Base-by-base conservation (phyloP, 2,888 invertebrate species). In the Hipparchia semele region DNA sequence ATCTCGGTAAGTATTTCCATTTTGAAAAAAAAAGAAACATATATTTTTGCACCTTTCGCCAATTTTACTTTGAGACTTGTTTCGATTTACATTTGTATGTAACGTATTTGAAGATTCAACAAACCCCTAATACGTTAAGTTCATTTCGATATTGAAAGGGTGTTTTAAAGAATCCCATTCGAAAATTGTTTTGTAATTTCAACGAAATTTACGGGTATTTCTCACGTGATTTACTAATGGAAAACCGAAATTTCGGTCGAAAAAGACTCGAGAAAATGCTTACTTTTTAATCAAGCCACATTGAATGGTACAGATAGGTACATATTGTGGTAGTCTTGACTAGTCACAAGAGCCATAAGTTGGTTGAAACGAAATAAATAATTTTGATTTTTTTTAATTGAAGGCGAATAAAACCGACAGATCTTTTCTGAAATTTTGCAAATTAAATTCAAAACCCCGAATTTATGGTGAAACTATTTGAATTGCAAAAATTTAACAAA, bases 1-100 rank as follows among this genome's bases (percentile, higher is more conserved):
- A 79, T 80, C 79, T 77, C 69, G 71, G 79, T 80, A 74, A 82
- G 82, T 80, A 79, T 77, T 78, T 69, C 54, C 58, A 58, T 58
- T 58, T 58, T 23, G 13, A 61, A 54, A 71, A 73, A 68, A 70
- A 65, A 72, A 65, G 68, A 68, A 1, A 39, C 4, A 2, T 53
- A 69, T 70, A 65, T 75, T 71, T 75, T 62, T 72, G 60, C 71
- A 75, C 73, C 73, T 75, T 13, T 13, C 8, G 23, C 58, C 71
- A 62, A 69, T 67, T 62, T 71, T 68, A 59, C 51, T 69, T 65
- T 68, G 23, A 33, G 61, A 72, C 62, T 33, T 71, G 67, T 64
- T 74, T 60, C 70, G 68, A 72, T 74, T 75, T 75, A 73, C 68
- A 72, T 77, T 76, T 75, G 72, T 72, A 73, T 75, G 6, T n/a